Percentiles rank a stretch among this genome's conserved stretches.
phyloP scores from a whole-genome alignment of 1,140 invertebrate genomes.

The Vanessa atalanta region DNA sequence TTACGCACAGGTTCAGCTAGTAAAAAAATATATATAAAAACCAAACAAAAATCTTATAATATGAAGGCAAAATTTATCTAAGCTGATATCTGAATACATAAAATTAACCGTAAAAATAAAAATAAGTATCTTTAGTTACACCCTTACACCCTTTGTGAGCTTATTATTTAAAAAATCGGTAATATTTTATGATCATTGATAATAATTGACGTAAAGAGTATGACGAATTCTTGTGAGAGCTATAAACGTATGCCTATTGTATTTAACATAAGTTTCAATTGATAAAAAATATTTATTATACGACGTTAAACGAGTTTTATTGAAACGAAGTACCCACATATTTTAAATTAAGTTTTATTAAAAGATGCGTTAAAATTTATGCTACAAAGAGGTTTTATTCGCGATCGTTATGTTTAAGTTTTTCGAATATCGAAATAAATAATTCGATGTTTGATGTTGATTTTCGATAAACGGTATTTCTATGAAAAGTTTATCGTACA shows the following conservation, averaged over 20 bases:
- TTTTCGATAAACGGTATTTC: too few species aligned
- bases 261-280: constrained; percentile 46
- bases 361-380: constrained; percentile 13
- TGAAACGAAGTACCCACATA: constrained; percentile 66
- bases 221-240: constrained; percentile 66
- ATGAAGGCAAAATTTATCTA: not conserved
- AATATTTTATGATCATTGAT: constrained; percentile 41
- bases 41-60: not conserved
- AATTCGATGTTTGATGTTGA: too few species aligned
- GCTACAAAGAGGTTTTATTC: too few species aligned
- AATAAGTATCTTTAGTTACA: constrained; percentile 40
- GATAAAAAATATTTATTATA: constrained; percentile 63
- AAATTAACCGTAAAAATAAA: constrained; percentile 24
- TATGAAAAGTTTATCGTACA: too few species aligned
- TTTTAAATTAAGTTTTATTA: constrained; percentile 38
- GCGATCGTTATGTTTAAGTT: too few species aligned
- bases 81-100: not conserved
- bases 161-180: constrained; percentile 36
- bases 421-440: too few species aligned
- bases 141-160: constrained; percentile 38
- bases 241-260: constrained; percentile 50
- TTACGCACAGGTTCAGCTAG: too few species aligned
- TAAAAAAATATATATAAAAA: too few species aligned
- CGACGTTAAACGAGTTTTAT: constrained; percentile 49
- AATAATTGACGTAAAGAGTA: constrained; percentile 65